Base-by-base conservation (phyloP, 2,797 vertebrate species). In the Periophthalmus magnuspinnatus region DNA sequence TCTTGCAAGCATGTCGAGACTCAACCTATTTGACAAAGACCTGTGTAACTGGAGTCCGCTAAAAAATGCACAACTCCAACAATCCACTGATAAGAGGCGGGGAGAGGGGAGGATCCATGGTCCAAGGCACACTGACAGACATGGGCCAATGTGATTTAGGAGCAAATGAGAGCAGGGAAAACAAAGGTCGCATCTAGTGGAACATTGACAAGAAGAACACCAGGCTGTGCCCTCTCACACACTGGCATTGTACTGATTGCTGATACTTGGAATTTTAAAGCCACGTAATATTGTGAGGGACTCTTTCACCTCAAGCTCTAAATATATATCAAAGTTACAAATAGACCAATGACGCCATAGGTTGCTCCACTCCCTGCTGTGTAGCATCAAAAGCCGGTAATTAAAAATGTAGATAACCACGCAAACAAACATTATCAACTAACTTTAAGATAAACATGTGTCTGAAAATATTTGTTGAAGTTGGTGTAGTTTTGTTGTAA, bases 151-250 rank as follows among this genome's bases (percentile, higher is more conserved):
- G 33, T 45, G 41, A 9, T 63, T n/a, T 68, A n/a, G 67, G 10
- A 38, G 5, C 28, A 68, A 58, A 22, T 7, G 14, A 67, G 32
- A 13, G 1, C 59, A 41, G 63, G 34, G 63, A 59, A 73, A 72
- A 82, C 83, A 82, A 90, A 89, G 87, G 85, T 87, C 73, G 6
- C 16, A n/a, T 17, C 71, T 74, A 64, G 86, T 87, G 68, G 84
- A 87, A 90, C 79, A 86, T 90, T 87, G 83, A 90, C 87, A 65
- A 65, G 47, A 59, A 64, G 33, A 61, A 55, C 55, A 2, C n/a
- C 36, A 63, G 58, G 33, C 71, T 0, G 5, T 82, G 81, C 59
- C 75, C 79, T 67, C 68, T 77, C 62, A 77, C 75, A 77, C 67
- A 80, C 45, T 61, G 58, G 34, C n/a, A 50, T 63, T 19, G 14